Evolutionary conservation across 2,113 vertebrate genomes (phyloP).

Genomic region (Rhegmatorhina hoffmannsi): DNA sequence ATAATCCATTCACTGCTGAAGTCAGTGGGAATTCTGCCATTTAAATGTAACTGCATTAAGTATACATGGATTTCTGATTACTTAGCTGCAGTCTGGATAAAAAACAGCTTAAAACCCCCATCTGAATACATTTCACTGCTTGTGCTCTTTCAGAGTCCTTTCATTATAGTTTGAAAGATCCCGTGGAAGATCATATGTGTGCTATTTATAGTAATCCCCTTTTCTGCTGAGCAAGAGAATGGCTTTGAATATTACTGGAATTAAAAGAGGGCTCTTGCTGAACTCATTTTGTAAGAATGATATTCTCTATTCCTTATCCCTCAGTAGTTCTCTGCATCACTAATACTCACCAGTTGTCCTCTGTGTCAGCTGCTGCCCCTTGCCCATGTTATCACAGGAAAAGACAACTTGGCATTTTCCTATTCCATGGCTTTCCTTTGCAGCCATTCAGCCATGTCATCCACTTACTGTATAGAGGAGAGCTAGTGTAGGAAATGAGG

Average conservation of each 20-base stretch:
- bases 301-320: not conserved
- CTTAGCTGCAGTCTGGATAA: not conserved
- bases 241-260: not conserved
- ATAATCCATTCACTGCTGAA: not conserved
- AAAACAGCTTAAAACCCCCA: not conserved
- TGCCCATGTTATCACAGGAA: not conserved
- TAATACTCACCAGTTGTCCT: not conserved
- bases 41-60: not conserved
- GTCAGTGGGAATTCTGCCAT: not conserved
- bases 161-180: not conserved
- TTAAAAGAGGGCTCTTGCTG: not conserved
- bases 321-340: not conserved
- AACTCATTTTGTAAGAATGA: not conserved
- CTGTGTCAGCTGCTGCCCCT: not conserved
- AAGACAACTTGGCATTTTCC: not conserved
- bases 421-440: not conserved
- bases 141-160: not conserved
- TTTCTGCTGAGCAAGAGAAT: not conserved
- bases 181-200: not conserved
- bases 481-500: not conserved
- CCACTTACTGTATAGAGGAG: not conserved
- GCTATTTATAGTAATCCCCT: not conserved
- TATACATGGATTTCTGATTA: not conserved
- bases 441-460: not conserved
- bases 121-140: not conserved